These are phyloP conservation scores for Clunio marinus DNA, from an alignment of 2,888 invertebrate genomes.

Conservation along the genomic window DNA sequence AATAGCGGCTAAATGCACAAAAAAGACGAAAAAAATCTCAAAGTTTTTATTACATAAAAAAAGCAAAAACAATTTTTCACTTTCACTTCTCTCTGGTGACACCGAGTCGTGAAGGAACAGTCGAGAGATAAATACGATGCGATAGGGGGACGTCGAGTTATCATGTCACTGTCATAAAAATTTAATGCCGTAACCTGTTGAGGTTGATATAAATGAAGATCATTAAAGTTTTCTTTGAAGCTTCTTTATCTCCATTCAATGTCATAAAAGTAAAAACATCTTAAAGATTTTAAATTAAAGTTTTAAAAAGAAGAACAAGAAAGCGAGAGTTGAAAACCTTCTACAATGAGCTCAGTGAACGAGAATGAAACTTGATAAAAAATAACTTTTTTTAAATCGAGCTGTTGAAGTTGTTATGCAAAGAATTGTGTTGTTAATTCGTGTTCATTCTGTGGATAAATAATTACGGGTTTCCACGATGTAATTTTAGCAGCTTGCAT, in stretches of 20 bases:
- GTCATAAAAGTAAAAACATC: no score
- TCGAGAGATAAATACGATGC: background rate
- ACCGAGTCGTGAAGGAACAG: background rate
- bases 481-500: no score
- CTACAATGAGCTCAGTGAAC: no score
- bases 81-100: constrained; percentile 23
- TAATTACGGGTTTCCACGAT: background rate
- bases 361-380: background rate
- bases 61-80: constrained; percentile 25
- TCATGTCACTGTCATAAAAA: no score
- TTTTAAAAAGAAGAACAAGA: no score
- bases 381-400: background rate
- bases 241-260: no score
- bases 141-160: background rate
- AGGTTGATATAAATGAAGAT: no score
- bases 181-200: no score
- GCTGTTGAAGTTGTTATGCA: background rate
- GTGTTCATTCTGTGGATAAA: background rate
- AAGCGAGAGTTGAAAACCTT: no score
- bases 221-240: no score
- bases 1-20: background rate
- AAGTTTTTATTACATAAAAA: constrained; percentile 28
- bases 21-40: constrained; percentile 30
- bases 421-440: no score
- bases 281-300: no score